phyloP scores from a whole-genome alignment of 2,113 vertebrate genomes.

The Tonatia bakeri region DNA sequence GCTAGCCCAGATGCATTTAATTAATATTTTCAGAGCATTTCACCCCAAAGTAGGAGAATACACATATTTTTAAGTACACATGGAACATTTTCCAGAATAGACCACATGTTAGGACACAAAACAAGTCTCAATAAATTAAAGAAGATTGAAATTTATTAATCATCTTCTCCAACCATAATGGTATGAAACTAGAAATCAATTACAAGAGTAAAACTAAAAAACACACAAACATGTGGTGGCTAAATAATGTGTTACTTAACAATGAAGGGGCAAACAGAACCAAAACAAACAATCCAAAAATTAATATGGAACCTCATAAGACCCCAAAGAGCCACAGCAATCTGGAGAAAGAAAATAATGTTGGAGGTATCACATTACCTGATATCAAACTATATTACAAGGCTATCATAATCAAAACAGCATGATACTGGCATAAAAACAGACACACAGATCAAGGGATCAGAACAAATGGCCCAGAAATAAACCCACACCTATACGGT shows the following conservation, averaged over 20 bases:
- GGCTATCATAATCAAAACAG: background rate
- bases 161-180: background rate
- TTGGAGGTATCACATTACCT: background rate
- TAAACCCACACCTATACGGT: background rate
- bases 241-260: background rate
- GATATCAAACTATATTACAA: background rate
- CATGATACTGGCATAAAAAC: background rate
- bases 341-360: background rate
- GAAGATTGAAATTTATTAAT: background rate
- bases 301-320: background rate
- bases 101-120: background rate
- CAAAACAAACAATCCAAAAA: background rate
- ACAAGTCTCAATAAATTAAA: background rate
- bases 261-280: background rate
- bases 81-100: background rate
- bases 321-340: background rate
- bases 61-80: background rate
- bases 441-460: background rate
- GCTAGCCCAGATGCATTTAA: background rate
- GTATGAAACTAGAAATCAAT: background rate
- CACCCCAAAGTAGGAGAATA: background rate
- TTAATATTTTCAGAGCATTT: background rate
- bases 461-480: background rate
- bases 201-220: background rate
- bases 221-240: background rate